phyloP scores from a whole-genome alignment of 2,888 invertebrate species.

The Onthophagus sagittarius region DNA sequence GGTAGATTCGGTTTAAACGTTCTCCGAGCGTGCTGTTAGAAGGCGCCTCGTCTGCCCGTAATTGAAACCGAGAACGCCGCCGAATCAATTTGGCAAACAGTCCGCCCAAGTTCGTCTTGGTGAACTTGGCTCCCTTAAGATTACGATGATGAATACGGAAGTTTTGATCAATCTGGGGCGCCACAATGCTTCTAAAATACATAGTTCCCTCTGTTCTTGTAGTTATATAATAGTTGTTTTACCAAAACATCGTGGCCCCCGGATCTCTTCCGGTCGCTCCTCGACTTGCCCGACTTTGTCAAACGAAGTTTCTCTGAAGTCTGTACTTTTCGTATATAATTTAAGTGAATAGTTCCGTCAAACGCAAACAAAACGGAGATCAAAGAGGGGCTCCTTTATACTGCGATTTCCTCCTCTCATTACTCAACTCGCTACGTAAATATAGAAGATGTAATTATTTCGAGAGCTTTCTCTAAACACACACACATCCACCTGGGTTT shows the following conservation, averaged over 20 bases:
- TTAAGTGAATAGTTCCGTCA: neutral
- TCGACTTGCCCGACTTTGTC: neutral
- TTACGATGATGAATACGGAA: neutral
- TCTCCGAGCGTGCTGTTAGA: neutral
- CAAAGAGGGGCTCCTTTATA: neutral
- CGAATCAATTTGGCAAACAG: neutral
- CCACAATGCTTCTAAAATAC: neutral
- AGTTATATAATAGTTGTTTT: neutral
- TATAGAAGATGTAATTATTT: neutral
- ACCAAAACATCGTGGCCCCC: neutral
- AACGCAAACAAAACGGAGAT: neutral
- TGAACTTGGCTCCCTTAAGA: neutral
- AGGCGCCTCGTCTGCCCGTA: neutral
- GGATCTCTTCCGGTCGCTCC: neutral
- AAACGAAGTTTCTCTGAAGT: neutral
- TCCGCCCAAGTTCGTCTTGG: neutral
- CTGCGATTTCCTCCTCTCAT: neutral
- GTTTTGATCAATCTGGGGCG: neutral
- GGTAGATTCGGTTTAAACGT: neutral
- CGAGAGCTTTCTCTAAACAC: neutral
- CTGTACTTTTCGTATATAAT: neutral
- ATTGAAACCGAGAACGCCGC: neutral
- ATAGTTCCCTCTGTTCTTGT: neutral
- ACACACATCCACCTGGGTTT: neutral
- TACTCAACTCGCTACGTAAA: neutral